Conservation (phyloP, 2,888 invertebrate genomes). For the Calliopum simillimum region DNA sequence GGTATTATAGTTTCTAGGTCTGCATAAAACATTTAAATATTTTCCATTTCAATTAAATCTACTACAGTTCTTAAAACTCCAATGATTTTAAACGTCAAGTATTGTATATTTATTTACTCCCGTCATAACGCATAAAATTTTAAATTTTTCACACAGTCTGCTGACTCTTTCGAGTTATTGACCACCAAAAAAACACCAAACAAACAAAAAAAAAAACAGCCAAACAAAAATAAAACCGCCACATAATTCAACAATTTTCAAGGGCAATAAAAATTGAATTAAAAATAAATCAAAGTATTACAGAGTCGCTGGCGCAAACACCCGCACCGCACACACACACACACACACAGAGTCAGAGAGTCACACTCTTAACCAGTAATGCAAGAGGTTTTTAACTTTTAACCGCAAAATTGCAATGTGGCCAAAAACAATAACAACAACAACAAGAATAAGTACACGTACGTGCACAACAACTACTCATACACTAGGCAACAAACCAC, state of each 20-base stretch:
- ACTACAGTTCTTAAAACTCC: too few relatives aligned
- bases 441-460: not conserved
- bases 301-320: constrained; percentile 1
- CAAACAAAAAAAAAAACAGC: too few relatives aligned
- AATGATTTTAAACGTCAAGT: too few relatives aligned
- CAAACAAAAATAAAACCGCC: not conserved
- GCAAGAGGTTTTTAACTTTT: constrained; percentile 34
- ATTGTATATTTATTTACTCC: too few relatives aligned
- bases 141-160: constrained; percentile 29
- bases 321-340: constrained; percentile 1
- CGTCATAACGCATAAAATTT: not conserved
- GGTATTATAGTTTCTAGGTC: too few relatives aligned
- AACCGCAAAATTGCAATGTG: constrained; percentile 30
- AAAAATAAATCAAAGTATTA: constrained; percentile 38
- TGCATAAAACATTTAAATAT: too few relatives aligned
- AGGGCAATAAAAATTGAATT: constrained; percentile 40
- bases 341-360: not conserved
- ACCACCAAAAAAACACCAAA: not conserved
- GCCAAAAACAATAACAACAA: constrained; percentile 29
- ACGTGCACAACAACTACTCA: not conserved
- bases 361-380: constrained; percentile 5
- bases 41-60: too few relatives aligned
- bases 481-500: constrained; percentile 10
- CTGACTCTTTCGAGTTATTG: constrained; percentile 19
- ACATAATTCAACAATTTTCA: constrained; percentile 35